Evolutionary conservation across 2,797 vertebrate genomes (phyloP).

Genomic region (Fistularia commersonii): DNA sequence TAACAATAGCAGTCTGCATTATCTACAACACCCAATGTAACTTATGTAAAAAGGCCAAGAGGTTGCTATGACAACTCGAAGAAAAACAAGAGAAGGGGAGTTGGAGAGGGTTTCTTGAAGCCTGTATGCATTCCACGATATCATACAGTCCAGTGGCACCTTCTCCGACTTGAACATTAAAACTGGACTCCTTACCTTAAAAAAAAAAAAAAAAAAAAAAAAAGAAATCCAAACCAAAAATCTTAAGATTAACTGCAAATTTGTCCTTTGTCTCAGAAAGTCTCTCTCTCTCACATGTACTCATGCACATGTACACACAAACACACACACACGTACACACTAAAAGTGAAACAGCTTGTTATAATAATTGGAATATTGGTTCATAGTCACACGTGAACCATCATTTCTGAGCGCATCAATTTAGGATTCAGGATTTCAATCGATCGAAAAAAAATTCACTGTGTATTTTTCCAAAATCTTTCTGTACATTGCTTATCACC

Average conservation of each 20-base stretch:
- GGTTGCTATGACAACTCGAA: conserved; percentile 68
- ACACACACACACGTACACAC: conserved; percentile 10
- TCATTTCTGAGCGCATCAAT: too few relatives aligned
- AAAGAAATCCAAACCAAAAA: too few relatives aligned
- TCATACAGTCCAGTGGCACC: conserved; percentile 1
- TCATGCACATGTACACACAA: background rate
- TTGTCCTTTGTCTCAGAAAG: too few relatives aligned
- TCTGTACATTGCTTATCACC: background rate
- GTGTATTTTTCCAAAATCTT: background rate
- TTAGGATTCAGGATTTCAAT: too few relatives aligned
- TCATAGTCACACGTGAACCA: too few relatives aligned
- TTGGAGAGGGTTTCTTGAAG: conserved; percentile 28
- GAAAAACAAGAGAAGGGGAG: conserved; percentile 39
- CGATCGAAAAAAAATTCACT: too few relatives aligned
- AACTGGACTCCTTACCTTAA: too few relatives aligned
- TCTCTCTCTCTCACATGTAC: background rate
- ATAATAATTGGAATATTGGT: too few relatives aligned
- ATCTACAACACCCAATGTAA: conserved; percentile 36
- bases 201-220: too few relatives aligned
- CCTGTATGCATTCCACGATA: background rate
- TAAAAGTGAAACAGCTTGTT: background rate
- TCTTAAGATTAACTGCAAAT: too few relatives aligned
- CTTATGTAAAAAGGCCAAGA: conserved; percentile 58
- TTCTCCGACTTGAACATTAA: too few relatives aligned
- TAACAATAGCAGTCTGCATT: conserved; percentile 63